phyloP scores from a whole-genome alignment of 2,113 vertebrate species.

The Alectura lathami region DNA sequence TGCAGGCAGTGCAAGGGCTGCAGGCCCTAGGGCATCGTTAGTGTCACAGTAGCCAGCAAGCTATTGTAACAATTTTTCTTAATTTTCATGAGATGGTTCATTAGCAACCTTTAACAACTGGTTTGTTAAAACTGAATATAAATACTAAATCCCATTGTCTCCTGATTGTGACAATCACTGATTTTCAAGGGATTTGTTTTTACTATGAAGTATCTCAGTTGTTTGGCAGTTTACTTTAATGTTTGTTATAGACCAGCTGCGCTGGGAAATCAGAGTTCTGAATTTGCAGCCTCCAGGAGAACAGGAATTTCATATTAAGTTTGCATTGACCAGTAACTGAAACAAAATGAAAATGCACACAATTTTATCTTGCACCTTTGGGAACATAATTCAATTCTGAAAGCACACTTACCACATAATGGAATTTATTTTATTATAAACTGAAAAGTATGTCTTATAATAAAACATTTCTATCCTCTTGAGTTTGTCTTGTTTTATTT shows the following conservation, averaged over 20 bases:
- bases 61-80: neutral
- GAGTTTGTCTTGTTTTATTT: constrained; percentile 6
- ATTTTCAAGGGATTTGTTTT: constrained; percentile 37
- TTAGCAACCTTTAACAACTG: constrained; percentile 1
- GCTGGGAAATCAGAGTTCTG: constrained; percentile 20
- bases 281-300: constrained; percentile 7
- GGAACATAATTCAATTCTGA: constrained; percentile 27
- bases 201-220: neutral
- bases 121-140: neutral
- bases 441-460: neutral
- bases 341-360: constrained; percentile 17
- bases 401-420: constrained; percentile 12
- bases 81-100: neutral
- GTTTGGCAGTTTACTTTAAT: constrained; percentile 16
- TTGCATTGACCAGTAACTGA: constrained; percentile 53
- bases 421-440: constrained; percentile 7
- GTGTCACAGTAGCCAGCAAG: neutral
- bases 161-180: neutral
- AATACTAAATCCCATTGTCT: neutral
- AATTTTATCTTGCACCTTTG: neutral
- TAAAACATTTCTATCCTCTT: constrained; percentile 1
- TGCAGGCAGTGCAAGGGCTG: neutral
- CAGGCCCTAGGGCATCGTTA: neutral
- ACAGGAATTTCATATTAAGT: constrained; percentile 13
- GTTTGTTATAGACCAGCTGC: constrained; percentile 1